Conservation (phyloP, 2,888 invertebrate species). For the Pedicia rivosa region DNA sequence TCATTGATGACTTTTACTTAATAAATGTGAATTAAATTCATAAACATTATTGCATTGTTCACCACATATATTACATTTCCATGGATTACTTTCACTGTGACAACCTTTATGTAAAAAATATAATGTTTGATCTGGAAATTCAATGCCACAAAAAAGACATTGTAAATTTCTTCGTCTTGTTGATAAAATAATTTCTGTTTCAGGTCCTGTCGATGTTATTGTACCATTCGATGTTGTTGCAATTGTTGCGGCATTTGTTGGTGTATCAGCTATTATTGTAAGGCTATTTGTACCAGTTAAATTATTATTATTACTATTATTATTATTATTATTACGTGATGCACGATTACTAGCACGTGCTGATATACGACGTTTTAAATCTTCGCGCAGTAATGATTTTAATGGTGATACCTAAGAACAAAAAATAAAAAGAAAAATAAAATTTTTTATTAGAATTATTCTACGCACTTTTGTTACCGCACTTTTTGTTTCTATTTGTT, state of each 20-base stretch:
- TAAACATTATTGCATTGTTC: constrained; percentile 89
- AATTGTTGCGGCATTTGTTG: constrained; percentile 29
- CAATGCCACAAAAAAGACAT: constrained; percentile 84
- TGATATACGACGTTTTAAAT: constrained; percentile 64
- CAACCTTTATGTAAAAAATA: constrained; percentile 97
- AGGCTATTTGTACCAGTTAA: constrained; percentile 11
- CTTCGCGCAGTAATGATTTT: constrained; percentile 69
- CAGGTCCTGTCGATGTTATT: constrained; percentile 58
- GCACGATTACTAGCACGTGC: constrained; percentile 45
- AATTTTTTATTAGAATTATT: neutral
- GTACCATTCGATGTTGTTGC: constrained; percentile 40
- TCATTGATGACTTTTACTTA: constrained; percentile 83
- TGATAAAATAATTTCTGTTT: constrained; percentile 33
- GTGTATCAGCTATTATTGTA: constrained; percentile 6
- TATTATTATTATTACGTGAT: constrained; percentile 21
- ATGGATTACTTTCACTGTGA: constrained; percentile 93
- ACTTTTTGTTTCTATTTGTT: neutral
- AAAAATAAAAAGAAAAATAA: neutral
- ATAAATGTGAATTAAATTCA: constrained; percentile 90
- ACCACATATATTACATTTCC: constrained; percentile 94
- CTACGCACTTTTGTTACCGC: neutral
- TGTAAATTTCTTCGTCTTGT: constrained; percentile 36
- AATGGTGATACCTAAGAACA: constrained; percentile 49
- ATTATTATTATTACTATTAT: constrained; percentile 10
- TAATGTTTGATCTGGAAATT: constrained; percentile 88